Conservation (phyloP, 2,797 vertebrate genomes). For the Silurus aristotelis region DNA sequence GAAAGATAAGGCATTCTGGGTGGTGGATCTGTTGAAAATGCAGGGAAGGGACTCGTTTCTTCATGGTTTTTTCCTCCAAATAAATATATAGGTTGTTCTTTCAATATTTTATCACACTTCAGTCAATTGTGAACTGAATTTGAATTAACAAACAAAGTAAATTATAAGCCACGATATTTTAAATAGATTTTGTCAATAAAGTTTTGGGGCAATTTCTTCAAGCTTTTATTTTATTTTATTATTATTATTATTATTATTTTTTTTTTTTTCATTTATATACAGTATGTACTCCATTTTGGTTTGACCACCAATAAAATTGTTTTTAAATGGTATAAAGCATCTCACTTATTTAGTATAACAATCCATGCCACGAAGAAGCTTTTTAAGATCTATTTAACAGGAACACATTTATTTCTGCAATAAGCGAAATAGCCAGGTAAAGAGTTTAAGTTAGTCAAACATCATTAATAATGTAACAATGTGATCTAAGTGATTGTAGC, state of each 20-base stretch:
- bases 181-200: not conserved
- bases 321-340: not conserved
- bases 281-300: not conserved
- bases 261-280: too few species aligned
- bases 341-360: not conserved
- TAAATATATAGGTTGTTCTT: not conserved
- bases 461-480: not conserved
- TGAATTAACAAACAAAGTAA: not conserved
- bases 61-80: not conserved
- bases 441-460: not conserved
- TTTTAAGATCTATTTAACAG: not conserved
- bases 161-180: not conserved
- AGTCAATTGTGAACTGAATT: not conserved
- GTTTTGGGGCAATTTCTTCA: not conserved
- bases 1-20: not conserved
- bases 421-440: not conserved
- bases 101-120: not conserved
- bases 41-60: not conserved
- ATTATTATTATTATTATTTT: not conserved
- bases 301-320: conserved; percentile 14
- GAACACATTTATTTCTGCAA: not conserved
- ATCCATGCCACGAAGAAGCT: not conserved
- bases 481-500: not conserved
- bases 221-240: too few species aligned
- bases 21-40: conserved; percentile 14